Percentiles rank a stretch among this genome's conserved stretches.
Conservation (phyloP, 30 jellyfish, hydroid and myxozoan genomes). For the Pseudorhiza aurosa region DNA sequence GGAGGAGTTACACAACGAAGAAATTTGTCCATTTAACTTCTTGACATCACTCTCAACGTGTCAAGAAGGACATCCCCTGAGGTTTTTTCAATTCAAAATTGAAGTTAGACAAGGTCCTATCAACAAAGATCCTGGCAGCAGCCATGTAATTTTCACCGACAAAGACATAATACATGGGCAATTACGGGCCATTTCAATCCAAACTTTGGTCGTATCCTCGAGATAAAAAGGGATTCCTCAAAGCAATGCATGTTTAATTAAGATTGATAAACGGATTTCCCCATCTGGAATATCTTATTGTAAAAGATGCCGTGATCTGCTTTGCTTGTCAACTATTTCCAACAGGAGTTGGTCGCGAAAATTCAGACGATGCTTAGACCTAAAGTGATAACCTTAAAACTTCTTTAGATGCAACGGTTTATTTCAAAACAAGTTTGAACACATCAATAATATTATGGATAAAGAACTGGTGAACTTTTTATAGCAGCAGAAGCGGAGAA, state of each 20-base stretch:
- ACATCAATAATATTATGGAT: slow-evolving; percentile 58
- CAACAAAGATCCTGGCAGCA: slow-evolving; percentile 64
- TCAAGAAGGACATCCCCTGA: too few species aligned
- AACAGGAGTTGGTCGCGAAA: slow-evolving; percentile 66
- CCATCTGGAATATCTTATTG: slow-evolving; percentile 67
- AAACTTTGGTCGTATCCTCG: slow-evolving; percentile 57
- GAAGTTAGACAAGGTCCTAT: too few species aligned
- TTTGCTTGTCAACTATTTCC: slow-evolving; percentile 64
- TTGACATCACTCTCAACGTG: too few species aligned
- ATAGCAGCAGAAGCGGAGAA: slow-evolving; percentile 70
- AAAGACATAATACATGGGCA: slow-evolving; percentile 36
- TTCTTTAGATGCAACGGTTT: slow-evolving; percentile 58
- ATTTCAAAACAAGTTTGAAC: slow-evolving; percentile 49
- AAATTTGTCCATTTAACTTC: too few species aligned
- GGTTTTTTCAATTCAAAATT: too few species aligned
- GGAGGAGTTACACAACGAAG: too few species aligned
- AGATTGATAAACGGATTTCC: slow-evolving; percentile 65
- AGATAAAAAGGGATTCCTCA: slow-evolving; percentile 60
- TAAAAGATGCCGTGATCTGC: slow-evolving; percentile 60
- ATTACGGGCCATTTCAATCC: slow-evolving; percentile 57
- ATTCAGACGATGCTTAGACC: slow-evolving; percentile 62
- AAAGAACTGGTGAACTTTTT: slow-evolving; percentile 48
- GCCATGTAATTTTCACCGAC: slow-evolving; percentile 50
- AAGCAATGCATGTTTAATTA: slow-evolving; percentile 63
- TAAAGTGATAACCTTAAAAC: slow-evolving; percentile 51